Evolutionary conservation across 2,797 vertebrate genomes (phyloP).

Genomic region (Siniperca undulata): DNA sequence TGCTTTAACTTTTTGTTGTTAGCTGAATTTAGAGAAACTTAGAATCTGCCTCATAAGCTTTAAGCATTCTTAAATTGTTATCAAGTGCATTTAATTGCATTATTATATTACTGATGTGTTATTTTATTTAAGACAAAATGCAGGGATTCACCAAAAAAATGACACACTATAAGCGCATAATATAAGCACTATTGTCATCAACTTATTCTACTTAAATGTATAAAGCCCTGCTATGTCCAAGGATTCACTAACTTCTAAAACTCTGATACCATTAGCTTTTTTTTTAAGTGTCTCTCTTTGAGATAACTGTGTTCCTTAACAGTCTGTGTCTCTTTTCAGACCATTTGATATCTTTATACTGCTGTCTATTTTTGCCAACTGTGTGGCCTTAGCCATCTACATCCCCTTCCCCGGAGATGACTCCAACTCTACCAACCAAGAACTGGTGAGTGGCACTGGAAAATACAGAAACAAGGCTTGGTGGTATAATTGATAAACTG

Average conservation of each 20-base stretch:
- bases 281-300: neutral
- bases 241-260: neutral
- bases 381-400: conserved; percentile 99
- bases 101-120: neutral
- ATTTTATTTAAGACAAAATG: neutral
- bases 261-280: too few species aligned
- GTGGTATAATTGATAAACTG: neutral
- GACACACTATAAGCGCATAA: neutral
- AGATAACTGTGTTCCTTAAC: conserved; percentile 86
- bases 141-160: neutral
- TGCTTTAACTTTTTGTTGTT: too few species aligned
- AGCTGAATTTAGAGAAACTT: neutral
- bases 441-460: conserved; percentile 92
- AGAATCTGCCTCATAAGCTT: neutral
- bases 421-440: conserved; percentile 99
- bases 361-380: conserved; percentile 99
- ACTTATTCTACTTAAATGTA: neutral
- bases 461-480: neutral
- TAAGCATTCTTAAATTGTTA: neutral
- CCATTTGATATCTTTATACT: conserved; percentile 99
- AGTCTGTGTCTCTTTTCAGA: conserved; percentile 82
- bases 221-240: neutral
- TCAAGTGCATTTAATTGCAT: neutral
- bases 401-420: conserved; percentile 99
- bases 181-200: neutral